Base-by-base conservation (phyloP, 64 coral and sea anemone species). In the Montipora efflorescens region DNA sequence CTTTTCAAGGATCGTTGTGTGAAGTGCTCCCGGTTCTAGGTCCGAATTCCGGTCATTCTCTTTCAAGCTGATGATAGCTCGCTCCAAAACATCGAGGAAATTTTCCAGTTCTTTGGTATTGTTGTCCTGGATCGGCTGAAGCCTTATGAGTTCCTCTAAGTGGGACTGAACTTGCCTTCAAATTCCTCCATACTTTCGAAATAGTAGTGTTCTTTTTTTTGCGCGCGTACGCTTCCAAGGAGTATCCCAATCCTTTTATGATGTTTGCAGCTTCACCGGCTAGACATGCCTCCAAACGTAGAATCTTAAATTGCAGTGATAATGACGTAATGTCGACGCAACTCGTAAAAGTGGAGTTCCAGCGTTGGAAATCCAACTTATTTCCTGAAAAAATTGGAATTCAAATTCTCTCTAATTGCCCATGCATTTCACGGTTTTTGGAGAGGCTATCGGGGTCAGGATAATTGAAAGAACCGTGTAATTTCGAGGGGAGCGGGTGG, bases 1-100 rank as follows among this genome's bases (percentile, higher is more conserved):
- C 36, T 75, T 84, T 92, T 95, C 94, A 7, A 95, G 22, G 28
- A 95, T 68, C 76, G 78, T 82, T 19, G 66, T 79, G 46, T 95
- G 91, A 43, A 95, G 62, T 1, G 89, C 84, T 55, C 89, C 89
- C 59, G 48, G 76, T 77, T 91, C 83, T 43, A 95, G 78, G 23
- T 95, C 94, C 44, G 94, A 74, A 10, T 58, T 48, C 7, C 75
- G 64, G 15, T 76, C 23, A 74, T 95, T 95, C 49, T 91, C 82
- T 55, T 91, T 95, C 53, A 95, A 21, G 47, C 69, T 71, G 22
- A 88, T 64, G 43, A 91, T 15, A 21, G 89, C 83, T 25, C 50
- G 83, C 36, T 95, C 82, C 44, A 91, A 62, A 14, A 91, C 52
- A 21, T 95, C 93, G 15, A 49, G 81, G 79, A 91, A 95, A 16